Evolutionary conservation across 2,888 invertebrate species (phyloP).

Genomic region (Amphipoea lucens): DNA sequence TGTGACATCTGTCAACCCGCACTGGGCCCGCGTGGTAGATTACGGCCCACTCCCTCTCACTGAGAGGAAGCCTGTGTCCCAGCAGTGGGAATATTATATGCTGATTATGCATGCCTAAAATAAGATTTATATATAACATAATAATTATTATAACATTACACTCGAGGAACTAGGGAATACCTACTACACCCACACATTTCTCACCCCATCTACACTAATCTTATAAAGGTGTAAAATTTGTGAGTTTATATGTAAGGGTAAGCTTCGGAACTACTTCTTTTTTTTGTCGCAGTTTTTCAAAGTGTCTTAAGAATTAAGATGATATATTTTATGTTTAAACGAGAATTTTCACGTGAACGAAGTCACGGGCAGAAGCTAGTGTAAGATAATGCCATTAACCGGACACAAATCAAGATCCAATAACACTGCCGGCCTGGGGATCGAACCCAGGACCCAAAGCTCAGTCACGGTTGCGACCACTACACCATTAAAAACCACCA

Average conservation of each 20-base stretch:
- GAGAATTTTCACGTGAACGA: not conserved
- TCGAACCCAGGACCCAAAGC: not conserved
- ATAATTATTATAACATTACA: too few relatives aligned
- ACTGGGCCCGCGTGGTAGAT: too few relatives aligned
- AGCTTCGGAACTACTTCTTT: not conserved
- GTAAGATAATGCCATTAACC: not conserved
- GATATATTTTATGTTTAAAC: not conserved
- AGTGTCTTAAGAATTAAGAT: too few relatives aligned
- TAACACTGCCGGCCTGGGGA: not conserved
- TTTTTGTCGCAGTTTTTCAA: not conserved
- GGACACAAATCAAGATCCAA: not conserved
- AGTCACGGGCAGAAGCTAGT: not conserved
- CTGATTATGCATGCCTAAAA: not conserved
- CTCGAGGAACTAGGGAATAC: too few relatives aligned
- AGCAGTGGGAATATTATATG: too few relatives aligned
- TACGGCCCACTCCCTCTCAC: too few relatives aligned
- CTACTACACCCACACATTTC: too few relatives aligned
- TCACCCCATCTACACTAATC: too few relatives aligned
- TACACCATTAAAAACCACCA: not conserved
- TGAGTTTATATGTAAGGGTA: not conserved
- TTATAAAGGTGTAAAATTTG: not conserved
- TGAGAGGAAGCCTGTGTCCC: too few relatives aligned
- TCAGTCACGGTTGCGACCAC: not conserved
- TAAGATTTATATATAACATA: not conserved
- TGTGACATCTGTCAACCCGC: too few relatives aligned